Conservation (phyloP, 2,797 vertebrate species). For the Podargus strigoides region DNA sequence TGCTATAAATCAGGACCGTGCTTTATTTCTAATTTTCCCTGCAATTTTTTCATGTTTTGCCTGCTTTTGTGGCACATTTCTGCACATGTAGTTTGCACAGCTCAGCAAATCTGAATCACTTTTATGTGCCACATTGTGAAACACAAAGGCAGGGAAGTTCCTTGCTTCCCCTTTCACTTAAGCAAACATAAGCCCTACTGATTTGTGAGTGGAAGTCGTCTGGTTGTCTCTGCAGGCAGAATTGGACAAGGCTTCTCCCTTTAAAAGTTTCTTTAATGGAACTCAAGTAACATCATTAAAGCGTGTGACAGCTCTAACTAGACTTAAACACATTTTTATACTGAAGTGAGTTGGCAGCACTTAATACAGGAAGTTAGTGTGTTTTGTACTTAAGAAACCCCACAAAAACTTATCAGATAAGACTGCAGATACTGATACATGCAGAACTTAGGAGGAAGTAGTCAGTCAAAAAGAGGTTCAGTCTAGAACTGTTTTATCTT, state of each 20-base stretch:
- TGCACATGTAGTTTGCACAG: not conserved
- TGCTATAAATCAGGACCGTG: not conserved
- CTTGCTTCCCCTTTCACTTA: not conserved
- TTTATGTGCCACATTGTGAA: not conserved
- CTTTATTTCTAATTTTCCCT: not conserved
- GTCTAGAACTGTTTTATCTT: not conserved
- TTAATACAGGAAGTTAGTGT: not conserved
- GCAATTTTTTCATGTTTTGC: not conserved
- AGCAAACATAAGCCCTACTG: not conserved
- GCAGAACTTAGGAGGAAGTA: not conserved
- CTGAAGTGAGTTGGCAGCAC: slow-evolving; percentile 5
- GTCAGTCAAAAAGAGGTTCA: not conserved
- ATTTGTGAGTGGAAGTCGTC: not conserved
- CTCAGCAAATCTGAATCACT: not conserved
- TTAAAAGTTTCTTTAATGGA: not conserved
- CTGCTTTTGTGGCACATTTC: not conserved
- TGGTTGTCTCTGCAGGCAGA: not conserved
- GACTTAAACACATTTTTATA: not conserved
- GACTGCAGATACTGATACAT: not conserved
- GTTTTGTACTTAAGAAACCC: not conserved
- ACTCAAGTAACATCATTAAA: not conserved
- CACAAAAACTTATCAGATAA: not conserved
- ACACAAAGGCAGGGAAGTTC: not conserved
- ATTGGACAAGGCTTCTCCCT: not conserved
- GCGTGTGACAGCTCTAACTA: not conserved